Evolutionary conservation across 2,888 invertebrate genomes (phyloP).

Genomic region (Cataglyphis albicans): DNA sequence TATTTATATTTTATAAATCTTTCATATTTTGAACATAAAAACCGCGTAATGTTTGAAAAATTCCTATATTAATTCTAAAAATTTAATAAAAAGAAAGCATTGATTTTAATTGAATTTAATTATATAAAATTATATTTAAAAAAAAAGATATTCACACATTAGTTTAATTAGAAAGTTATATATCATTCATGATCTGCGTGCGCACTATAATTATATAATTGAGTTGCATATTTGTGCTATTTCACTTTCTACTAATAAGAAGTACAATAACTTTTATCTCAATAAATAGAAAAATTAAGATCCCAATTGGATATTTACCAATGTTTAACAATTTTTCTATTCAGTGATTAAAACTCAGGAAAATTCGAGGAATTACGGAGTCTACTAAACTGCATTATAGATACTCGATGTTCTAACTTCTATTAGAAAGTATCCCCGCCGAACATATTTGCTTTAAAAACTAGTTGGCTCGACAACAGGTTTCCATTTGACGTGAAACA

Average conservation of each 20-base stretch:
- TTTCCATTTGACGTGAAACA: conserved; percentile 36
- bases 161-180: background rate
- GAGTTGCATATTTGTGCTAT: background rate
- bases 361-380: background rate
- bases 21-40: background rate
- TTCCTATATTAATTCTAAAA: background rate
- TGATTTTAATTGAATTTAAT: background rate
- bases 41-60: background rate
- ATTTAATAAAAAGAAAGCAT: background rate
- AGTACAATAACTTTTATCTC: background rate
- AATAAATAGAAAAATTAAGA: background rate
- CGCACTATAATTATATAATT: background rate
- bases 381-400: background rate
- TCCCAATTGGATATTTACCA: background rate
- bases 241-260: background rate
- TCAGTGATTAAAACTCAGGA: background rate
- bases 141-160: background rate
- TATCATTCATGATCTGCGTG: background rate
- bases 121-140: background rate
- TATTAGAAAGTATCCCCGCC: conserved; percentile 19
- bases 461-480: conserved; percentile 36
- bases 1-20: background rate
- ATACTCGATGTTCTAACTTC: background rate
- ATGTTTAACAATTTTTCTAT: background rate
- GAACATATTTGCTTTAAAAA: conserved; percentile 5